These are phyloP conservation scores for Butorides virescens DNA, from an alignment of 2,113 vertebrate species.

Conservation along the genomic window DNA sequence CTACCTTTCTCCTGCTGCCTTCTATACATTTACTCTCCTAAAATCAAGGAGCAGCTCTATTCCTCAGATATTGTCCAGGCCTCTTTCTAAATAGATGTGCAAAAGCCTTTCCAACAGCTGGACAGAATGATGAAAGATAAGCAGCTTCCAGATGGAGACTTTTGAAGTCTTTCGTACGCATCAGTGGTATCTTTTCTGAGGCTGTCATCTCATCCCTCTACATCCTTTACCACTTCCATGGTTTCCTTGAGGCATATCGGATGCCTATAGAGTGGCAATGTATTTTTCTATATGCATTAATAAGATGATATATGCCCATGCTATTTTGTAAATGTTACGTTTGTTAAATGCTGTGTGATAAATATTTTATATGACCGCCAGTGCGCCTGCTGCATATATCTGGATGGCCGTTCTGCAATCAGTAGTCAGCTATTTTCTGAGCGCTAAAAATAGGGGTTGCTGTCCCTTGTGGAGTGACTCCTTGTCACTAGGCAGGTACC, in stretches of 20 bases:
- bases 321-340: background rate
- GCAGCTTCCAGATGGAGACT: background rate
- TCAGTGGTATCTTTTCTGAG: background rate
- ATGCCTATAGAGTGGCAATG: background rate
- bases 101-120: background rate
- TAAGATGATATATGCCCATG: background rate
- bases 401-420: background rate
- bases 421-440: background rate
- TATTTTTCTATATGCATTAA: background rate
- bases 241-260: background rate
- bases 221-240: background rate
- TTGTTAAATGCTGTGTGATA: background rate
- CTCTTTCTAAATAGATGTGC: background rate
- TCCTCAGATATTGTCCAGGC: background rate
- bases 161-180: background rate
- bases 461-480: background rate
- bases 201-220: background rate
- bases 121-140: background rate
- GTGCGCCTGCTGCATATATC: background rate
- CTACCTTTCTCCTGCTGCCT: background rate
- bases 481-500: background rate
- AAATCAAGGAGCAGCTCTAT: background rate
- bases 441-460: background rate
- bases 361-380: background rate
- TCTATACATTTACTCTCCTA: background rate